Conservation (phyloP, 2,797 vertebrate genomes). For the Poeciliopsis presidionis region DNA sequence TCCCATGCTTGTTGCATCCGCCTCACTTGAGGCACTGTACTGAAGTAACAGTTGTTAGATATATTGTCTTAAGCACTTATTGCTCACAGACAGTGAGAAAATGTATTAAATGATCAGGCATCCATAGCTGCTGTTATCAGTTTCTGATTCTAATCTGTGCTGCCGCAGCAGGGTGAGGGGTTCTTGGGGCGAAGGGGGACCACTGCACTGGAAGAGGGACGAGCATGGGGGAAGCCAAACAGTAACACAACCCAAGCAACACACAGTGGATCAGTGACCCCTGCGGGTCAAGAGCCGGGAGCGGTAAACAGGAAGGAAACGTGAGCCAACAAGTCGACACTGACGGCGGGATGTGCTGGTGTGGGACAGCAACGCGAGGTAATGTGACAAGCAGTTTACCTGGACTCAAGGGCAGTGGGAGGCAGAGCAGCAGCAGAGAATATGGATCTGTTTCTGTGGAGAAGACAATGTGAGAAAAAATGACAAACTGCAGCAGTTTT, state of each 20-base stretch:
- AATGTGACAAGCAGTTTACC: conserved; percentile 72
- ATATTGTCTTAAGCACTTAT: background rate
- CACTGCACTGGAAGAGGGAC: conserved; percentile 30
- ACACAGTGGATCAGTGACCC: conserved; percentile 71
- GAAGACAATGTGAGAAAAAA: background rate
- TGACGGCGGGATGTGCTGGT: conserved; percentile 65
- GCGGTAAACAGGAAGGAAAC: conserved; percentile 81
- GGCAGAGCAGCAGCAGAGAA: conserved; percentile 10
- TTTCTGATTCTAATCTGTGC: conserved; percentile 20
- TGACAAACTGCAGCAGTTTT: background rate
- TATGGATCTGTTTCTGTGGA: conserved; percentile 2
- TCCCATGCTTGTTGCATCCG: background rate
- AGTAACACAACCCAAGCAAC: conserved; percentile 66
- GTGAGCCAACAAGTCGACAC: conserved; percentile 68
- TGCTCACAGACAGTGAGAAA: background rate
- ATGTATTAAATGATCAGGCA: conserved; percentile 22
- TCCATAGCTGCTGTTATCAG: conserved; percentile 33
- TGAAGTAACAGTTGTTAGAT: background rate
- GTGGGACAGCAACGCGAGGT: conserved; percentile 61
- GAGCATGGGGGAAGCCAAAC: conserved; percentile 71
- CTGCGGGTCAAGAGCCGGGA: conserved; percentile 58
- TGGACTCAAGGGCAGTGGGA: conserved; percentile 54
- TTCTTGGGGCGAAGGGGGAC: background rate
- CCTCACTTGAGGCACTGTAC: background rate
- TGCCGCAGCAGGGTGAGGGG: background rate